Percentiles rank a stretch among this genome's conserved stretches.
These are phyloP conservation scores for Labeo calbasu DNA, from an alignment of 2,797 vertebrate genomes.

Conservation along the genomic window DNA sequence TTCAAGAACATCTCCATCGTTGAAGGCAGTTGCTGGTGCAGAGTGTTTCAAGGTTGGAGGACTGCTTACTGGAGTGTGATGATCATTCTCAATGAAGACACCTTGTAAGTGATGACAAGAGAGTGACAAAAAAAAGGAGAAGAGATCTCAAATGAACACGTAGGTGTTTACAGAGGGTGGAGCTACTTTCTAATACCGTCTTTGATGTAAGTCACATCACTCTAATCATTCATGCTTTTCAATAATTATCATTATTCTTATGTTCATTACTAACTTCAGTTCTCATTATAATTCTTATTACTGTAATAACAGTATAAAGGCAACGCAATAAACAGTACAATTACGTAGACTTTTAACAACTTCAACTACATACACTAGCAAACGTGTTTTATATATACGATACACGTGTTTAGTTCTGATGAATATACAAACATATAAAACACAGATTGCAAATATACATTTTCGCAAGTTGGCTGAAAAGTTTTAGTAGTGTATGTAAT, in stretches of 20 bases:
- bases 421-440: not conserved
- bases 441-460: not conserved
- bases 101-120: not conserved
- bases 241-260: not conserved
- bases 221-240: not conserved
- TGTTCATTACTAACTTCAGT: not conserved
- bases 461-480: not conserved
- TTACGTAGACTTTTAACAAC: not conserved
- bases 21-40: slow-evolving; percentile 24
- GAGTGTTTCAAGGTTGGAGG: slow-evolving; percentile 7
- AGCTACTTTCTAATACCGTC: slow-evolving; percentile 7
- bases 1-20: slow-evolving; percentile 66
- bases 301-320: not conserved
- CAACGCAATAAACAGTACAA: not conserved
- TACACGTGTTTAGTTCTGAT: not conserved
- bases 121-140: not conserved
- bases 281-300: not conserved
- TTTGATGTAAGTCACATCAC: not conserved
- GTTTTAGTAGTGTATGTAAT: not conserved
- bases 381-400: not conserved
- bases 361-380: not conserved
- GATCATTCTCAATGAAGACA: slow-evolving; percentile 15
- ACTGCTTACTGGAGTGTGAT: not conserved
- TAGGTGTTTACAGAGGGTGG: slow-evolving; percentile 34
- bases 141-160: slow-evolving; percentile 15